Conservation (phyloP, 2,113 vertebrate genomes). For the Bagarius yarrelli region DNA sequence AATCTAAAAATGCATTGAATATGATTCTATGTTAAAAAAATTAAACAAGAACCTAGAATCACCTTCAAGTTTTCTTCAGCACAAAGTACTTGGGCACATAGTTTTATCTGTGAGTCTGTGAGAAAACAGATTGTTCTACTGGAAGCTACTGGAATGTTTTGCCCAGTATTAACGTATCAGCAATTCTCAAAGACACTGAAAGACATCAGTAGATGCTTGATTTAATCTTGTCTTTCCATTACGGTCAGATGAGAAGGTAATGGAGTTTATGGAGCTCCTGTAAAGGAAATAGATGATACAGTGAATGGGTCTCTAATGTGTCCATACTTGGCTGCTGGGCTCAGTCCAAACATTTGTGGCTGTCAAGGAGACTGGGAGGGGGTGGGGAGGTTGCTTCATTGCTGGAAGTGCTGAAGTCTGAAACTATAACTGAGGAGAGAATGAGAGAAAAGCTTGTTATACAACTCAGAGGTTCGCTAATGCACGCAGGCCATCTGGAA, state of each 20-base stretch:
- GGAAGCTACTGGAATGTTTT: slow-evolving; percentile 10
- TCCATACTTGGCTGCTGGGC: slow-evolving; percentile 39
- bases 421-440: neutral
- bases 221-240: slow-evolving; percentile 27
- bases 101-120: neutral
- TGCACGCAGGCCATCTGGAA: slow-evolving; percentile 42
- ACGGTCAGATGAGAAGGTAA: slow-evolving; percentile 20
- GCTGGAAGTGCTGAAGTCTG: slow-evolving; percentile 4
- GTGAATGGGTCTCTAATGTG: neutral
- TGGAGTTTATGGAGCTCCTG: slow-evolving; percentile 16
- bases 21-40: neutral
- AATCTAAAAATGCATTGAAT: neutral
- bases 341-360: slow-evolving; percentile 24
- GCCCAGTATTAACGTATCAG: neutral
- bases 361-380: slow-evolving; percentile 5
- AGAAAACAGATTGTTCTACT: neutral
- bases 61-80: neutral
- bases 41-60: neutral
- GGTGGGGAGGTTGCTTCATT: slow-evolving; percentile 1
- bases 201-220: neutral
- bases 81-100: neutral
- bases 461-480: slow-evolving; percentile 25
- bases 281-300: neutral
- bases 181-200: slow-evolving; percentile 3
- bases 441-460: slow-evolving; percentile 26